These are phyloP conservation scores for Scortum barcoo DNA, from an alignment of 2,113 vertebrate species.

Conservation along the genomic window DNA sequence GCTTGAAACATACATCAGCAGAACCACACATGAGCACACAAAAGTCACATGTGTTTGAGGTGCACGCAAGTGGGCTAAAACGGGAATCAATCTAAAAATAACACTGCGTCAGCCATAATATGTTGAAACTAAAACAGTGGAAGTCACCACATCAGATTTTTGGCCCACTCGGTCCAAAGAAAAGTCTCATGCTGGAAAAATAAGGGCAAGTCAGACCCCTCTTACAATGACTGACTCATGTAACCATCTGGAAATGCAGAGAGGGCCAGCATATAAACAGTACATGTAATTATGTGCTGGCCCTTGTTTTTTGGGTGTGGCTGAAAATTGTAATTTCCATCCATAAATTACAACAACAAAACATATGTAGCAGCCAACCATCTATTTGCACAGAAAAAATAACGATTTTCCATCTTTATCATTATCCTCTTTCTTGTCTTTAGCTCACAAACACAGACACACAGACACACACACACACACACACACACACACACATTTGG, in stretches of 20 bases:
- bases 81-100: slow-evolving; percentile 34
- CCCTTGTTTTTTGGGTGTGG: background rate
- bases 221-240: background rate
- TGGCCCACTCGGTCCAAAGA: background rate
- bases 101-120: slow-evolving; percentile 18
- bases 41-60: slow-evolving; percentile 12
- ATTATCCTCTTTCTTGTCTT: background rate
- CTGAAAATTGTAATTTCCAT: slow-evolving; percentile 4
- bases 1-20: slow-evolving; percentile 47
- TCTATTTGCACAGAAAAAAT: slow-evolving; percentile 21
- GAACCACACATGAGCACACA: slow-evolving; percentile 39
- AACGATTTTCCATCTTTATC: slow-evolving; percentile 16
- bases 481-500: too few species aligned
- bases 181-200: background rate
- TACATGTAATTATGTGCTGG: background rate
- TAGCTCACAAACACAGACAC: slow-evolving; percentile 9
- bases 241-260: background rate
- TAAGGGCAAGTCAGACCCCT: background rate
- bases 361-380: background rate
- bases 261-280: background rate
- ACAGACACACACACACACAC: background rate
- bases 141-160: slow-evolving; percentile 7
- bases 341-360: slow-evolving; percentile 11
- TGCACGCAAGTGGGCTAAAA: slow-evolving; percentile 11
- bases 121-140: slow-evolving; percentile 9